phyloP scores from a whole-genome alignment of 1,140 invertebrate species.

The Drosophila sproati region DNA sequence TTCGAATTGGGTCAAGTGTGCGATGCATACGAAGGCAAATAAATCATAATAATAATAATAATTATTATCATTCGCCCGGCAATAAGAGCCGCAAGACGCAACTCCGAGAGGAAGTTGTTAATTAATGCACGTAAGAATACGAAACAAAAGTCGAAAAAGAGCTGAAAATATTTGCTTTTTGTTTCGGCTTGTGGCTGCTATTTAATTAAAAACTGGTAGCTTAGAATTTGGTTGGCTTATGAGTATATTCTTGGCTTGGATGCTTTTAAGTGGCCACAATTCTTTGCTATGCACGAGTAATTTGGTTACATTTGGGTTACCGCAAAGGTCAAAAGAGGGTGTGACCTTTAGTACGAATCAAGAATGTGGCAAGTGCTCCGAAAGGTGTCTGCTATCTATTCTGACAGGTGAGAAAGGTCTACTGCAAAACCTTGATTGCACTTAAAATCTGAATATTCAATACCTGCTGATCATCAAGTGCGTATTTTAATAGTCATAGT shows the following conservation, averaged over 20 bases:
- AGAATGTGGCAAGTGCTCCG: not conserved
- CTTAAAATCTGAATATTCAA: not conserved
- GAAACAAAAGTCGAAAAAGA: slow-evolving; percentile 32
- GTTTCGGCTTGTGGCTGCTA: slow-evolving; percentile 2
- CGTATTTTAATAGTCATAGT: slow-evolving; percentile 6
- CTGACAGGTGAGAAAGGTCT: not conserved
- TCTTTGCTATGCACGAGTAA: slow-evolving; percentile 64
- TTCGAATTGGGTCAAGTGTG: slow-evolving; percentile 77
- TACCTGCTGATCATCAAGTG: not conserved
- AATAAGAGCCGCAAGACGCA: slow-evolving; percentile 52
- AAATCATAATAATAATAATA: slow-evolving; percentile 65
- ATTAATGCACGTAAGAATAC: slow-evolving; percentile 61
- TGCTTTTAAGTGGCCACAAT: slow-evolving; percentile 35
- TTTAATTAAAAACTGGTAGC: slow-evolving; percentile 70
- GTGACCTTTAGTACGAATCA: slow-evolving; percentile 17
- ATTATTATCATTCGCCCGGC: slow-evolving; percentile 63
- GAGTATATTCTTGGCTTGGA: slow-evolving; percentile 24
- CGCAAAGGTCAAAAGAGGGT: slow-evolving; percentile 49
- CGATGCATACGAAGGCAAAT: slow-evolving; percentile 62
- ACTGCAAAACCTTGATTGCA: not conserved
- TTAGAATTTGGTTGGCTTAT: slow-evolving; percentile 20
- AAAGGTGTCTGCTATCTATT: too few relatives aligned
- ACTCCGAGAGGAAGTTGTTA: slow-evolving; percentile 71
- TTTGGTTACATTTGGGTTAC: slow-evolving; percentile 64
- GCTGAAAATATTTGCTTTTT: slow-evolving; percentile 50